A percentile compares a stretch with the other conserved stretches of the same genome.
Evolutionary conservation across 2,888 invertebrate genomes (phyloP).

Genomic region (Xestia ashworthii): DNA sequence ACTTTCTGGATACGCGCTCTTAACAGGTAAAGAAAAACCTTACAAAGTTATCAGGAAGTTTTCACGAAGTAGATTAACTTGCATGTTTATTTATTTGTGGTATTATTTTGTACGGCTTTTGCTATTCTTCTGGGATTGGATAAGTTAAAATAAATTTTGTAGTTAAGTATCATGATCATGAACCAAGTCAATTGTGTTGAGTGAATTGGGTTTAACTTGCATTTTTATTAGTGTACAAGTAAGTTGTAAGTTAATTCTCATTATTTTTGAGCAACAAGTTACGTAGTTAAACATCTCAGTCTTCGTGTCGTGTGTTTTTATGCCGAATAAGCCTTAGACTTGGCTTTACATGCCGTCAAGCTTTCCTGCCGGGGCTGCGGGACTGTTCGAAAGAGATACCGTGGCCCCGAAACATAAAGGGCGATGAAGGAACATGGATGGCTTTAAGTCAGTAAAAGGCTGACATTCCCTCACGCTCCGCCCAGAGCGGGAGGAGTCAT

Average conservation of each 20-base stretch:
- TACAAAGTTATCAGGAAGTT: conserved; percentile 23
- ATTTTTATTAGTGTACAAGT: neutral
- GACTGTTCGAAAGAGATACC: too few relatives aligned
- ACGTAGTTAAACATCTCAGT: neutral
- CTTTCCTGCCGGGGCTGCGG: too few relatives aligned
- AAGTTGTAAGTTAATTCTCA: neutral
- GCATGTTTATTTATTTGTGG: conserved; percentile 5
- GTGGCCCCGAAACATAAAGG: too few relatives aligned
- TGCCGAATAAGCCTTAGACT: too few relatives aligned
- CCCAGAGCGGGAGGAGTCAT: too few relatives aligned
- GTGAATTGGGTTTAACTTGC: neutral
- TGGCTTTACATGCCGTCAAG: too few relatives aligned
- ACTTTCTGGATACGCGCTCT: too few relatives aligned
- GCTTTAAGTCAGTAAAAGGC: too few relatives aligned
- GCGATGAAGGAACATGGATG: too few relatives aligned
- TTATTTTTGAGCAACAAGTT: neutral
- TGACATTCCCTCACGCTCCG: too few relatives aligned
- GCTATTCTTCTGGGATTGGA: neutral
- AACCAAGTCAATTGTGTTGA: neutral
- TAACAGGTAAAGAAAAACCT: conserved; percentile 43
- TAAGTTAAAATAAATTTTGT: neutral
- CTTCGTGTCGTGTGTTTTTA: too few relatives aligned
- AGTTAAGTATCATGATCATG: neutral
- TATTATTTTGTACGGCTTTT: conserved; percentile 9
- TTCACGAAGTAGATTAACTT: conserved; percentile 17